Conservation (phyloP, 2,797 vertebrate species). For the Eulemur mongoz region DNA sequence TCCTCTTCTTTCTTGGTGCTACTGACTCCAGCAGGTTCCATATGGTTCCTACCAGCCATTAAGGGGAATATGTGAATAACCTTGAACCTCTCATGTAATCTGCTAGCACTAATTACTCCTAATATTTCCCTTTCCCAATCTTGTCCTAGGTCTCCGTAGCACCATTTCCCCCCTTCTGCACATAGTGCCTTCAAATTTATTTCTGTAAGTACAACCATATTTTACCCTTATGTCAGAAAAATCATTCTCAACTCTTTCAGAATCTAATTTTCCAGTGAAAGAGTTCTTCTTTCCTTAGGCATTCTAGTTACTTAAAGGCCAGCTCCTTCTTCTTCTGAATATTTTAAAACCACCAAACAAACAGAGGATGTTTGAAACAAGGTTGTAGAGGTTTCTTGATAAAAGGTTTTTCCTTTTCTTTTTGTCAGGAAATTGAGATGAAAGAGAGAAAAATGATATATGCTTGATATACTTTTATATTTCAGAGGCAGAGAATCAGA, state of each 20-base stretch:
- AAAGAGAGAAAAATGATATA: constrained; percentile 32
- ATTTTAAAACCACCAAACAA: background rate
- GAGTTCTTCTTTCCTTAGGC: background rate
- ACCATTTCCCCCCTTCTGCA: background rate
- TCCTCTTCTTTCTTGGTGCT: background rate
- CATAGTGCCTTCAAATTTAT: background rate
- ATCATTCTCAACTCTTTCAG: background rate
- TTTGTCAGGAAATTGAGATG: constrained; percentile 6
- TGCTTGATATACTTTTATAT: background rate
- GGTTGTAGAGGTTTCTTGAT: background rate
- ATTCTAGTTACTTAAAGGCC: background rate
- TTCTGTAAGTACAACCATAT: background rate
- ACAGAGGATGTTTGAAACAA: background rate
- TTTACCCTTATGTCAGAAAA: constrained; percentile 4
- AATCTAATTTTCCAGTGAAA: background rate
- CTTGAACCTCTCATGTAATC: background rate
- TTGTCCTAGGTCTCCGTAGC: background rate
- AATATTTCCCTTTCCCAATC: background rate
- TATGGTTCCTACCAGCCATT: background rate
- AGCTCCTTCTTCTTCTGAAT: background rate
- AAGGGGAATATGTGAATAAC: background rate
- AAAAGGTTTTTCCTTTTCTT: background rate
- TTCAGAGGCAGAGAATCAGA: constrained; percentile 8
- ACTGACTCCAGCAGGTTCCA: background rate
- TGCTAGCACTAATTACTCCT: background rate